phyloP scores from a whole-genome alignment of 2,888 invertebrate genomes.

The Phortica okadai region DNA sequence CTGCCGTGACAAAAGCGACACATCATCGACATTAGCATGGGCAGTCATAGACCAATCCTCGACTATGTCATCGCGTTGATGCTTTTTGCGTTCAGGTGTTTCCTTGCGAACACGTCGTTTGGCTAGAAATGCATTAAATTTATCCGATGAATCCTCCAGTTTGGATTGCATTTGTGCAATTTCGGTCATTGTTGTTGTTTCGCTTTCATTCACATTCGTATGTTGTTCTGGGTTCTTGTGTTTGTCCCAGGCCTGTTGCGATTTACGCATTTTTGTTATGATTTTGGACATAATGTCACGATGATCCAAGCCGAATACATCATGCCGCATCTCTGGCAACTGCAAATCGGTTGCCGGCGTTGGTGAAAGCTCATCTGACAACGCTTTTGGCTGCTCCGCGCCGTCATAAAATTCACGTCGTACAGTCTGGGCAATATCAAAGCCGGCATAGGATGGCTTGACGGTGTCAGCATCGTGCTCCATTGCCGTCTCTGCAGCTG shows the following conservation, averaged over 20 bases:
- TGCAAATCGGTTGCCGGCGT: slow-evolving; percentile 41
- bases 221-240: slow-evolving; percentile 43
- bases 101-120: slow-evolving; percentile 56
- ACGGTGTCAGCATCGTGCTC: background rate
- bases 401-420: slow-evolving; percentile 53
- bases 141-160: slow-evolving; percentile 45
- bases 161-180: slow-evolving; percentile 39
- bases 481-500: slow-evolving; percentile 25
- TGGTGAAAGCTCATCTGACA: background rate
- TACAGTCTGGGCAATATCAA: slow-evolving; percentile 47
- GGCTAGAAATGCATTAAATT: slow-evolving; percentile 60
- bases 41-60: background rate
- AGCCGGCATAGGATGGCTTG: background rate
- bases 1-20: slow-evolving; percentile 37
- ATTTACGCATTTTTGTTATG: slow-evolving; percentile 78
- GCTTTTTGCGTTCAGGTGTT: slow-evolving; percentile 61
- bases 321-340: slow-evolving; percentile 84
- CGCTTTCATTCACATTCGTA: background rate
- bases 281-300: slow-evolving; percentile 80
- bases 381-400: slow-evolving; percentile 30
- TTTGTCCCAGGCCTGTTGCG: slow-evolving; percentile 78
- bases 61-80: slow-evolving; percentile 35
- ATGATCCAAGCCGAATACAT: slow-evolving; percentile 84
- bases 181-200: slow-evolving; percentile 32
- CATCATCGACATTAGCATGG: slow-evolving; percentile 38